phyloP scores from a whole-genome alignment of 2,113 vertebrate genomes.

The Buteo buteo region DNA sequence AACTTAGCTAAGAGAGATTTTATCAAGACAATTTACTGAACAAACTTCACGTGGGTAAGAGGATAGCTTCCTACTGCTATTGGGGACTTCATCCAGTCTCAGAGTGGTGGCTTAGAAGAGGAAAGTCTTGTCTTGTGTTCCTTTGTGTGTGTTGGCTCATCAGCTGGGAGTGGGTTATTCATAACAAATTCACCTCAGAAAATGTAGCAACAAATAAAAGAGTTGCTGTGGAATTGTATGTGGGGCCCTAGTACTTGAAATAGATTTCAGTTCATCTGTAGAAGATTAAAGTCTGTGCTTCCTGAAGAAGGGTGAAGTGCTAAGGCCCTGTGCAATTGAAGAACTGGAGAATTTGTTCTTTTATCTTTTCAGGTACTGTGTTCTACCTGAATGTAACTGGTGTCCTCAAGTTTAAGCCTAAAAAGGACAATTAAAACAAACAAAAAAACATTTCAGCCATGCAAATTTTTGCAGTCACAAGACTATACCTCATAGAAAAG shows the following conservation, averaged over 20 bases:
- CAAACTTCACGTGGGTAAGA: fast-evolving
- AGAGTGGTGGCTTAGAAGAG: not conserved
- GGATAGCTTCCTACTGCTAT: not conserved
- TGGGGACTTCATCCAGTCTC: not conserved
- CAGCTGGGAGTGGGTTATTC: not conserved
- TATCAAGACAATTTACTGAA: not conserved
- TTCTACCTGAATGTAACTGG: not conserved
- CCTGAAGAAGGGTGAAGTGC: not conserved
- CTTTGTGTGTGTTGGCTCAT: not conserved
- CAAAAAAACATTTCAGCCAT: not conserved
- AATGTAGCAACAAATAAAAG: not conserved
- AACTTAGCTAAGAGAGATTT: not conserved
- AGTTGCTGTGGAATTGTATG: not conserved
- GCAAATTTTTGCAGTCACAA: not conserved
- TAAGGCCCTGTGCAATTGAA: not conserved
- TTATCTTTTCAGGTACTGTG: not conserved
- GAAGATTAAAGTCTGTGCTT: not conserved
- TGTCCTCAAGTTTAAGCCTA: not conserved
- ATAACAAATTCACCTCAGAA: not conserved
- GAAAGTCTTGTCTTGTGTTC: not conserved
- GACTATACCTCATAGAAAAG: not conserved
- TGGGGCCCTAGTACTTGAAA: not conserved
- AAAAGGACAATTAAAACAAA: not conserved
- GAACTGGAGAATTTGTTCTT: not conserved
- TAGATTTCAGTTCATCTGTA: not conserved